Evolutionary conservation across 1,140 invertebrate species (phyloP).

Genomic region (Leptonema lineaticorne): DNA sequence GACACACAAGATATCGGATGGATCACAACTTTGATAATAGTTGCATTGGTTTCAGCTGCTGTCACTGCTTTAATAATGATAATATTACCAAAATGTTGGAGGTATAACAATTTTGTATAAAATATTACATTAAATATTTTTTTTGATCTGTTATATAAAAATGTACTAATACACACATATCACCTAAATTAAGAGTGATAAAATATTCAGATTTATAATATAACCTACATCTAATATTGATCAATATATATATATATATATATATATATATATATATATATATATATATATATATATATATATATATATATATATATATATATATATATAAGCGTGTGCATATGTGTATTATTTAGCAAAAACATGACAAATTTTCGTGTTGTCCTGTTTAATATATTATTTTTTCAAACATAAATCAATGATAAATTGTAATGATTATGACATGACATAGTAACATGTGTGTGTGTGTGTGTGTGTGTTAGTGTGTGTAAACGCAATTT

Average conservation of each 20-base stretch:
- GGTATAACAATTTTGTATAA: neutral
- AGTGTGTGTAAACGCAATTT: no score
- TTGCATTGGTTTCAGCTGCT: conserved; percentile 2
- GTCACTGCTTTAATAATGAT: conserved; percentile 9
- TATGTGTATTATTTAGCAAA: no score
- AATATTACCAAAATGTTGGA: conserved; percentile 9
- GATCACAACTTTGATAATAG: conserved; percentile 1
- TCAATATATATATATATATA: no score
- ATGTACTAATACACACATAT: neutral
- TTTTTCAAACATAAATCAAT: no score
- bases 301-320: no score
- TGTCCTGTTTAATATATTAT: no score
- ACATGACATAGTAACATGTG: neutral
- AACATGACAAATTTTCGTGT: no score
- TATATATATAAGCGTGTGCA: no score
- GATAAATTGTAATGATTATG: neutral
- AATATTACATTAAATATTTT: neutral
- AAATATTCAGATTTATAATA: neutral
- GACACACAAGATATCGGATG: neutral
- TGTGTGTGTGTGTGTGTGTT: neutral
- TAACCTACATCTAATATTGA: neutral
- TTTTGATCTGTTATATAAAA: neutral
- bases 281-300: no score
- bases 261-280: no score
- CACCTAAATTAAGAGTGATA: neutral